Conservation (phyloP, 1,140 invertebrate species). For the Tenebrio molitor region DNA sequence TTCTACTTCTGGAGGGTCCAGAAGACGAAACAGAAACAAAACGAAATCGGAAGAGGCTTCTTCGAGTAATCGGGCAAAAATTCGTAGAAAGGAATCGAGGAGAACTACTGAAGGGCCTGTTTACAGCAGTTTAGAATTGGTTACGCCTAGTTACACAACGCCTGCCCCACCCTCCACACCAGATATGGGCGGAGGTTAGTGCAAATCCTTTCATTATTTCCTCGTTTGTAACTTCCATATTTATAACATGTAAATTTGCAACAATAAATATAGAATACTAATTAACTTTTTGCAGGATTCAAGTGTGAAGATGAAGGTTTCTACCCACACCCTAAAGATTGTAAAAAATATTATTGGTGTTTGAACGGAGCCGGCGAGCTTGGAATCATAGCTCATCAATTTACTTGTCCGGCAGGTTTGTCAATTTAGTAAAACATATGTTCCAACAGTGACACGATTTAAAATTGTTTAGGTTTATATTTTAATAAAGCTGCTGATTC, state of each 20-base stretch:
- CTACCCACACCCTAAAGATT: constrained; percentile 92
- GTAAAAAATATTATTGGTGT: constrained; percentile 97
- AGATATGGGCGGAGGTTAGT: constrained; percentile 84
- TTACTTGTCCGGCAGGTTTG: constrained; percentile 90
- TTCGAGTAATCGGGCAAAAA: constrained; percentile 30
- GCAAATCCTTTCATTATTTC: constrained; percentile 43
- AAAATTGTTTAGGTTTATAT: constrained; percentile 75
- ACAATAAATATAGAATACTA: constrained; percentile 6
- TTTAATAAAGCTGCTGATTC: constrained; percentile 94
- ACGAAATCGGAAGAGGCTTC: constrained; percentile 31
- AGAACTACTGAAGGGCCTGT: constrained; percentile 43
- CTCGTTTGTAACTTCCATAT: constrained; percentile 20
- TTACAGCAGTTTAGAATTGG: constrained; percentile 66
- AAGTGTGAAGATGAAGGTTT: constrained; percentile 95
- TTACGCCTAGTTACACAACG: constrained; percentile 71
- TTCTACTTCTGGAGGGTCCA: constrained; percentile 10
- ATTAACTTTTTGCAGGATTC: constrained; percentile 75
- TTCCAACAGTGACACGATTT: no score
- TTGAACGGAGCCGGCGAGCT: constrained; percentile 89
- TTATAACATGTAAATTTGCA: constrained; percentile 31
- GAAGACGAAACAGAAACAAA: constrained; percentile 48
- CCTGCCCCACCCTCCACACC: constrained; percentile 91
- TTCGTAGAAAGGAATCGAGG: constrained; percentile 47
- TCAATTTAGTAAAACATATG: not conserved
- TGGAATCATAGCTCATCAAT: constrained; percentile 92